phyloP scores from a whole-genome alignment of 2,113 vertebrate genomes.

The Halcyon malimbica region DNA sequence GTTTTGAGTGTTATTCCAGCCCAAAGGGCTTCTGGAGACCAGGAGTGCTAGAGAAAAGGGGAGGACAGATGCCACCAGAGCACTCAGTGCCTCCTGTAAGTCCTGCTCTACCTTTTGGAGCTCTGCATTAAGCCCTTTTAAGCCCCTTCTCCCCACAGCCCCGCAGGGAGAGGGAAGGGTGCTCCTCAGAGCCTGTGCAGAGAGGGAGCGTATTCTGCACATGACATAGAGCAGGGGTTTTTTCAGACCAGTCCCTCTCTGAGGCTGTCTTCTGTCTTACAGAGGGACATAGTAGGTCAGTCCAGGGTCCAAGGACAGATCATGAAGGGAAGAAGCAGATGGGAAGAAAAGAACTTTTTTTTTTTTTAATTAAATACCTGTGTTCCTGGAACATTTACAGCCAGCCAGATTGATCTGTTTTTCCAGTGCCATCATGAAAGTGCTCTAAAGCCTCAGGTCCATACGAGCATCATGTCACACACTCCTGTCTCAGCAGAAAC shows the following conservation, averaged over 20 bases:
- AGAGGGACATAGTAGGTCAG: neutral
- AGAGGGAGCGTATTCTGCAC: neutral
- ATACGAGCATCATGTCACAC: fast-evolving
- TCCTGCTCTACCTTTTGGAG: neutral
- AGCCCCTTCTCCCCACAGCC: neutral
- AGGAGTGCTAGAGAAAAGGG: neutral
- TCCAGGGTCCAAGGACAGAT: neutral
- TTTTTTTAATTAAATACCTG: neutral
- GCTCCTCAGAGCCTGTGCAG: neutral
- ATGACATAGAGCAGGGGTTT: neutral
- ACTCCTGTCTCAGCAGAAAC: neutral
- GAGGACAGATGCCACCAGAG: neutral
- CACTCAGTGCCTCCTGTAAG: fast-evolving
- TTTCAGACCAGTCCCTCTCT: neutral
- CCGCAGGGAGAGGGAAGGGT: neutral
- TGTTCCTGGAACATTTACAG: neutral
- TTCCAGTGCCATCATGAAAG: neutral
- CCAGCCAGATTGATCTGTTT: neutral
- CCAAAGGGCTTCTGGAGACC: neutral
- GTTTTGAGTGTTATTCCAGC: neutral
- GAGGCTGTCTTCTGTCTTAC: neutral
- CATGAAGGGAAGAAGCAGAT: neutral
- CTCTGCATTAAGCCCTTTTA: neutral
- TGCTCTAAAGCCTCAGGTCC: neutral
- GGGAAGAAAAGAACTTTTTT: neutral